These are phyloP conservation scores for Corapipo altera DNA, from an alignment of 2,113 vertebrate species.

Conservation along the genomic window DNA sequence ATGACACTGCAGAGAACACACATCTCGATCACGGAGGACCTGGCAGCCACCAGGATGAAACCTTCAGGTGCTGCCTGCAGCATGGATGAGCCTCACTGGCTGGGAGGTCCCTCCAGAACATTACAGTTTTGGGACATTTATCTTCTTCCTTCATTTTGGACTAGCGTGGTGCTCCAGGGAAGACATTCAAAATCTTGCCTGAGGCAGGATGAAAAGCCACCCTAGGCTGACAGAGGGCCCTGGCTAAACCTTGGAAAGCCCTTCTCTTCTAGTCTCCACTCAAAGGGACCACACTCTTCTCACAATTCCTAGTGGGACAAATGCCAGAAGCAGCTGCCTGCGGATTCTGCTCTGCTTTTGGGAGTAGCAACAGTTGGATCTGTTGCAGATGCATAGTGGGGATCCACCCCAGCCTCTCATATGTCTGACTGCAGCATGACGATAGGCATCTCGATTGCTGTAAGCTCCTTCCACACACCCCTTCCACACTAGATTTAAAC, in stretches of 20 bases:
- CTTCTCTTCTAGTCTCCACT: neutral
- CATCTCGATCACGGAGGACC: accelerated
- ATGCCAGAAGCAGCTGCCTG: neutral
- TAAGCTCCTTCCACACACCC: neutral
- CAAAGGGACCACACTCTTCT: neutral
- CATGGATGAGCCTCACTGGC: neutral
- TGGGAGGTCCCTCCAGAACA: neutral
- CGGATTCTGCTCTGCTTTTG: neutral
- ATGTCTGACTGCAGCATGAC: neutral
- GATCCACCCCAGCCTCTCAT: neutral
- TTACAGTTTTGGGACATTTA: neutral
- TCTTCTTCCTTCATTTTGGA: neutral
- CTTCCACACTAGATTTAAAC: neutral
- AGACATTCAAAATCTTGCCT: neutral
- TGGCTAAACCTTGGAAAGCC: neutral
- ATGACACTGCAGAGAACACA: neutral
- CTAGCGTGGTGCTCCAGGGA: neutral
- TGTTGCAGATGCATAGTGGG: neutral
- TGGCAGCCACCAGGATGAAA: neutral
- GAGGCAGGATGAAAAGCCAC: neutral
- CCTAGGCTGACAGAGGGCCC: neutral
- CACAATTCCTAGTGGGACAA: neutral
- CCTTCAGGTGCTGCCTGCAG: neutral
- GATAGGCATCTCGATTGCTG: neutral
- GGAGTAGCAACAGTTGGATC: slow-evolving; percentile 23